phyloP scores from a whole-genome alignment of 2,113 vertebrate species.

The Amphilophus citrinellus region DNA sequence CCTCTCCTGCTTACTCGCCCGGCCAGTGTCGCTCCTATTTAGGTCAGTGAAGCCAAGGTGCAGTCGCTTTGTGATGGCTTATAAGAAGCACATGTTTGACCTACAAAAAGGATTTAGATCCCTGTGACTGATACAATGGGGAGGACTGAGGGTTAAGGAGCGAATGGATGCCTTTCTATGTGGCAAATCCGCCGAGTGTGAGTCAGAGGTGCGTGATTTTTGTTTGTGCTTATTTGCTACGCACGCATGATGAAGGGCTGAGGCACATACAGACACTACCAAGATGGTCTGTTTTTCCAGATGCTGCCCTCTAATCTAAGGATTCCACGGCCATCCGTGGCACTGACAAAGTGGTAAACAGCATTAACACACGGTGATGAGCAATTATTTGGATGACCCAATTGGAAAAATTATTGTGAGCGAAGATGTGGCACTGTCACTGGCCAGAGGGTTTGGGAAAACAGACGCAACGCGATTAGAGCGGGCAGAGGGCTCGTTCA shows the following conservation, averaged over 20 bases:
- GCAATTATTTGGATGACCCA: conserved; percentile 74
- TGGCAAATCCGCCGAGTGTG: conserved; percentile 12
- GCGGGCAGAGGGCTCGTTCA: conserved; percentile 24
- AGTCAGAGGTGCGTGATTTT: conserved; percentile 2
- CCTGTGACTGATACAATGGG: conserved; percentile 9
- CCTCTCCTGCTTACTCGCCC: conserved; percentile 59
- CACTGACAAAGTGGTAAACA: conserved; percentile 76
- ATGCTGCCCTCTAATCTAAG: conserved; percentile 44
- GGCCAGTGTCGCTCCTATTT: conserved; percentile 74
- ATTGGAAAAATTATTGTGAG: conserved; percentile 58
- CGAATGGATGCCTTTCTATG: conserved; percentile 9
- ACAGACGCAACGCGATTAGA: conserved; percentile 19
- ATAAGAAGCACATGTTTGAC: conserved; percentile 51
- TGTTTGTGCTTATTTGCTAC: conserved; percentile 12
- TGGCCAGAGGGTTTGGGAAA: conserved; percentile 18
- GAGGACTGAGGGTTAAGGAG: conserved; percentile 23
- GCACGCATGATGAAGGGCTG: not conserved
- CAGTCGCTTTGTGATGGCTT: conserved; percentile 29
- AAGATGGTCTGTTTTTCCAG: conserved; percentile 41
- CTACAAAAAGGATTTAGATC: conserved; percentile 56
- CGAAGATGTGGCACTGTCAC: conserved; percentile 23
- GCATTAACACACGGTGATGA: conserved; percentile 70
- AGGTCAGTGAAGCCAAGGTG: conserved; percentile 69
- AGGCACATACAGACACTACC: conserved; percentile 1
- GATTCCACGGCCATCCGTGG: conserved; percentile 29